Evolutionary conservation across 2,797 vertebrate genomes (phyloP), one percentile per base, ranked within the genome.

Genomic region (Calcarius lapponicus): DNA sequence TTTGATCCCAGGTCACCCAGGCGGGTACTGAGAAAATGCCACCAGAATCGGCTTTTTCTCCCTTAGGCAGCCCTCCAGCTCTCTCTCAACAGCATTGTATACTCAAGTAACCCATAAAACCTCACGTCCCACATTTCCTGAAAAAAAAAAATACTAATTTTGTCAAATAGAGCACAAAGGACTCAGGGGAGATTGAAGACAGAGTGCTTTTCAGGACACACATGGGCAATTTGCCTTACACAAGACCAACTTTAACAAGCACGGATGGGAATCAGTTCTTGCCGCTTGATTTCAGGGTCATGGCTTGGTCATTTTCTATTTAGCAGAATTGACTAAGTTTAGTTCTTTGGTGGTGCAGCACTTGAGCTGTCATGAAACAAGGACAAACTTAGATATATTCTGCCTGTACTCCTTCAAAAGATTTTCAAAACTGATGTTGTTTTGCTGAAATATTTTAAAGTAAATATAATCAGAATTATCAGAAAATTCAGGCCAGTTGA

Each of bases 81-180:
- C 26, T 47, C 24, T 70, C 64, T 69, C 42, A 60, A 40, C 8
- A 47, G 18, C 21, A 17, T 6, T 86, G n/a, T 36, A 64, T 38
- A 51, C 58, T 84, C 73, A 89, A 67, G 53, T 25, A 84, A 67
- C 34, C 34, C 34, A 81, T 10, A 67, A 66, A 64, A 17, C 4
- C 57, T 76, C 29, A 34, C 8, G 29, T 32, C n/a, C 57, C 73
- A 36, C 24, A 58, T 93, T 95, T 80, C 36, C 66, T 72, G 53
- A 60, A 78, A 36, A 36, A 36, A 36, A 78, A 91, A 78, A 88
- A 40, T 54, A 62, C 26, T 83, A 45, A 66, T 90, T 94, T 92
- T 83, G 25, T 88, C 84, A 84, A 88, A 91, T 79, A 71, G 76
- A 93, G 65, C 69, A 86, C 61, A 74, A 93, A 92, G 26, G 29